Conservation (phyloP, 2,888 invertebrate species). For the Noctua janthe region DNA sequence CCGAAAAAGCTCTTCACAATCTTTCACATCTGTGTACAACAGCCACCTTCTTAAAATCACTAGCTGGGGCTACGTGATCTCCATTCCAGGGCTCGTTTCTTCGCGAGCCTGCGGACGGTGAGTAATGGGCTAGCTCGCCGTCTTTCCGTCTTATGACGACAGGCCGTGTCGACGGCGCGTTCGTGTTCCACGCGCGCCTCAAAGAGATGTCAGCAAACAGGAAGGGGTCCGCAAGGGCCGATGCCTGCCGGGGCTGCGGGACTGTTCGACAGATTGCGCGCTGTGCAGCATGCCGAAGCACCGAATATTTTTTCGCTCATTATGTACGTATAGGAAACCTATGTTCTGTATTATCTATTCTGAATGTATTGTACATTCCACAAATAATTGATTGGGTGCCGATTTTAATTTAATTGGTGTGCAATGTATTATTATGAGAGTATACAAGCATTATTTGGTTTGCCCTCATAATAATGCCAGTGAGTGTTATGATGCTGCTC, state of each 20-base stretch:
- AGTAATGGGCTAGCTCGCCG: too few species aligned
- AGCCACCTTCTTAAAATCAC: too few species aligned
- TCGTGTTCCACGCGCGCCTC: too few species aligned
- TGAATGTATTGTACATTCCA: slow-evolving; percentile 13
- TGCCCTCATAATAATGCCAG: background rate
- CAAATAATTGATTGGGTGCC: slow-evolving; percentile 19
- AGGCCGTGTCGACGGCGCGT: too few species aligned
- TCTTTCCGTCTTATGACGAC: too few species aligned
- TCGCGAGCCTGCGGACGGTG: too few species aligned
- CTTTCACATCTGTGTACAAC: too few species aligned
- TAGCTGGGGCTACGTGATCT: background rate
- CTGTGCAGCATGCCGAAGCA: background rate
- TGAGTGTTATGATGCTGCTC: background rate
- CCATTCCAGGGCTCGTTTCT: background rate
- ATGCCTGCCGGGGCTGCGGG: too few species aligned
- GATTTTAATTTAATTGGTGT: slow-evolving; percentile 25
- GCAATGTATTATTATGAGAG: background rate
- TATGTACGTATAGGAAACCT: background rate
- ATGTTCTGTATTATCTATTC: background rate
- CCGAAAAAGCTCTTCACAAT: too few species aligned
- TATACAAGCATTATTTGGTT: background rate
- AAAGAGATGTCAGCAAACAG: too few species aligned
- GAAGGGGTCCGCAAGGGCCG: too few species aligned
- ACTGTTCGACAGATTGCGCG: too few species aligned
- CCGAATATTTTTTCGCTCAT: background rate